Evolutionary conservation across 2,888 invertebrate genomes (phyloP).

Genomic region (Noctua pronuba): DNA sequence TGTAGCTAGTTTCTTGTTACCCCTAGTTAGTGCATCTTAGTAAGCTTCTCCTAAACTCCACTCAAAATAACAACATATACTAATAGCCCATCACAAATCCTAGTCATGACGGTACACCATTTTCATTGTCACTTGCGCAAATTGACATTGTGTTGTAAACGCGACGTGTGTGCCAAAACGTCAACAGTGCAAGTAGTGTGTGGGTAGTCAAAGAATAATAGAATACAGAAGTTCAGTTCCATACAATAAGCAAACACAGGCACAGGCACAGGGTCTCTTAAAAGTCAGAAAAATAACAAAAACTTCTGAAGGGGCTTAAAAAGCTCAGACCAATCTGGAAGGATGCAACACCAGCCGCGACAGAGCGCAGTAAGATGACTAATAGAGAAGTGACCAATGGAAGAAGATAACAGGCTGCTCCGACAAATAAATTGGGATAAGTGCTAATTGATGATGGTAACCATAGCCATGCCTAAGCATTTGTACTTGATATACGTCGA

Average conservation of each 20-base stretch:
- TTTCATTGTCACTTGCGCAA: slow-evolving; percentile 69
- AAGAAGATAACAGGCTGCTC: too few species aligned
- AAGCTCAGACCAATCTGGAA: too few species aligned
- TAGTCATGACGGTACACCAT: slow-evolving; percentile 50
- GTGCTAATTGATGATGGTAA: too few species aligned
- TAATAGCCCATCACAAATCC: slow-evolving; percentile 40
- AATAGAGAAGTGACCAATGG: too few species aligned
- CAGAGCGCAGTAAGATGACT: too few species aligned
- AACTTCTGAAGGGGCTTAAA: too few species aligned
- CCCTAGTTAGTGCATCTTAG: too few species aligned
- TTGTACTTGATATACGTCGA: not conserved
- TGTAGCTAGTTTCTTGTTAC: too few species aligned
- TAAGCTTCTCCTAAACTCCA: not conserved
- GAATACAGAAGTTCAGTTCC: not conserved
- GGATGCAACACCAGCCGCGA: too few species aligned
- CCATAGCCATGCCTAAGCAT: too few species aligned
- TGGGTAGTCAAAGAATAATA: not conserved
- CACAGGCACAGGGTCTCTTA: not conserved
- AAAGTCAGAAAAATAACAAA: too few species aligned
- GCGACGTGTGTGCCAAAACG: slow-evolving; percentile 48
- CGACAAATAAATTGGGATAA: too few species aligned
- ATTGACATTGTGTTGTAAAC: slow-evolving; percentile 63
- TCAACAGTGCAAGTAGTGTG: not conserved
- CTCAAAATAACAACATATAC: not conserved
- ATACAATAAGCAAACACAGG: not conserved